Base-by-base conservation (phyloP, 2,797 vertebrate species). In the Sandelia bainsii region DNA sequence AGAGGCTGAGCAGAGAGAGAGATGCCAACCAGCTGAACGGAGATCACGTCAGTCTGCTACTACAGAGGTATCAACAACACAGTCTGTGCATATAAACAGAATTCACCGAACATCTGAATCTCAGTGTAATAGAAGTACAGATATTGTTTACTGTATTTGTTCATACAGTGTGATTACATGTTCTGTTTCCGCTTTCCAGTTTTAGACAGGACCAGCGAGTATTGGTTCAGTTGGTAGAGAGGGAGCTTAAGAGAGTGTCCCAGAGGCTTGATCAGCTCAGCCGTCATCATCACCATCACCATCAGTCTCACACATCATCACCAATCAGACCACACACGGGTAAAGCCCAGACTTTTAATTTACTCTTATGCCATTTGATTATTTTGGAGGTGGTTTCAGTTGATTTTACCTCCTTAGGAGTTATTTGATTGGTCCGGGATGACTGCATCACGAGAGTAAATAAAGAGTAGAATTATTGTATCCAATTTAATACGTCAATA, bases 251-350 rank as follows among this genome's bases (percentile, higher is more conserved):
- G 83, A 90, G 62, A 77, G 82, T 94, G 61, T 89, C 87, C 11
- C 83, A 85, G 81, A 90, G 75, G 58, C 85, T 94, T 0, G 92
- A 94, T 65, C 85, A 75, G 58, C 86, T 94, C 60, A 77, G 71
- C 27, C 82, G 9, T 19, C 79, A 77, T 14, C 79, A 82, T 17
- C 75, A 79, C 6, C 83, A 64, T 34, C 32, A 34, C 9, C 32
- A 34, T 27, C 57, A 66, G 44, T 8, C 86, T 50, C 53, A 69
- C 50, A 80, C 82, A 3, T 22, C 62, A 0, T 20, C 67, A 4
- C 56, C 60, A 22, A 56, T 27, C 11, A 50, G 52, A 25, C 51
- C 45, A 17, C 78, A 83, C 37, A 61, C 66, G 80, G 89, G 91
- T 91, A 67, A 78, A 51, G 20, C 19, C 20, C 22, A 39, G 29